A percentile compares a stretch with the other conserved stretches of the same genome.
Conservation (phyloP, 1,140 invertebrate species). For the Steinernema khuongi region DNA sequence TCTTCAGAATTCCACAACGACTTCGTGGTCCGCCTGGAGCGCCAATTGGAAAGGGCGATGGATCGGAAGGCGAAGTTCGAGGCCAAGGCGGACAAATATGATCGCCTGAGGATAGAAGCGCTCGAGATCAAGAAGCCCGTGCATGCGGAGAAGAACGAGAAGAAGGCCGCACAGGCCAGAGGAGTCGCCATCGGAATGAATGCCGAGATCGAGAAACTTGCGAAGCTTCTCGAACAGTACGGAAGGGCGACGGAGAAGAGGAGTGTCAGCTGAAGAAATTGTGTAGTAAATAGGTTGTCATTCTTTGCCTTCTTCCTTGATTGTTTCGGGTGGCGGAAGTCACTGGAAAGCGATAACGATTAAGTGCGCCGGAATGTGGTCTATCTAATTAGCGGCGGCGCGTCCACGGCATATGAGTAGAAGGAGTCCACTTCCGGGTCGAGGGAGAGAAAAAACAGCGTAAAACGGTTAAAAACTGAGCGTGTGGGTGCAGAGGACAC, state of each 20-base stretch:
- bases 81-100: constrained; percentile 15
- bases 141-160: background rate
- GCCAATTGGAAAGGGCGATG: constrained; percentile 20
- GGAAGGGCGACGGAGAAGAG: background rate
- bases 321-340: too few relatives aligned
- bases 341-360: too few relatives aligned
- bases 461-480: too few relatives aligned
- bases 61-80: constrained; percentile 23
- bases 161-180: background rate
- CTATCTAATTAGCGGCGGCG: too few relatives aligned
- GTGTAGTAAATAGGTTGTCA: too few relatives aligned
- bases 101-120: background rate
- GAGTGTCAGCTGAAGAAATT: too few relatives aligned
- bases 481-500: too few relatives aligned
- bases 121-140: background rate
- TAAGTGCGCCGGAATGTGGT: too few relatives aligned
- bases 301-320: too few relatives aligned
- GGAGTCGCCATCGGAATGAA: constrained; percentile 3
- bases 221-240: background rate
- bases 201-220: background rate
- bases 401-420: too few relatives aligned
- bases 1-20: constrained; percentile 12
- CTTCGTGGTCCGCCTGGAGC: constrained; percentile 21
- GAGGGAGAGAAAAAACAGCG: too few relatives aligned
- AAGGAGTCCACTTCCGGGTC: too few relatives aligned